Evolutionary conservation across 2,797 vertebrate genomes (phyloP), one percentile per base, ranked within the genome.

Genomic region (Tokudaia muenninki): DNA sequence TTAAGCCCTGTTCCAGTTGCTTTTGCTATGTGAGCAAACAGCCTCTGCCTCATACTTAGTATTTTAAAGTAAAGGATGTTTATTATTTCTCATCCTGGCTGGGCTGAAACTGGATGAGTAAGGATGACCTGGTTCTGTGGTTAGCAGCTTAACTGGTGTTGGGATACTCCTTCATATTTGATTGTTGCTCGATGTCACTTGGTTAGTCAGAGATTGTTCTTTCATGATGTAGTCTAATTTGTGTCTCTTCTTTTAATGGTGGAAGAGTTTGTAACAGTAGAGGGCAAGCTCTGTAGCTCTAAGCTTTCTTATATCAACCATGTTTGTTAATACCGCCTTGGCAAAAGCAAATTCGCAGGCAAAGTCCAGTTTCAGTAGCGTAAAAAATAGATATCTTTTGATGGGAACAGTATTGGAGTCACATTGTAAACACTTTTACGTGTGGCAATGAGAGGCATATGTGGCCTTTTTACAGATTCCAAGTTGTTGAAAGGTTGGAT

Each of bases 361-460:
- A 89, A 67, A 94, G 65, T 47, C 70, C 41, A 89, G 61, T 78
- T 78, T 88, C 21, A 91, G 37, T 57, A 31, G 31, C 41, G 22
- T 79, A 87, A 88, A 74, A 95, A 78, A 57, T 78, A 96, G 61
- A 59, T 75, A 57, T 2, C 24, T 94, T 44, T 82, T 87, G 55
- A 75, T 79, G n/a, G n/a, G 61, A 79, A 22, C 22, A 75, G 8
- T 91, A 63, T n/a, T 9, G 21, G n/a, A 84, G 44, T 89, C 67
- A 92, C 6, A 72, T 90, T 92, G 29, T 13, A 94, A 26, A 88
- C 41, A 50, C 26, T 72, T 91, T 3, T 44, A 1, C 16, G 6
- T 95, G 19, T 44, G 89, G 9, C 83, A 77, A 10, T 84, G 63
- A 57, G 55, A 94, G 59, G 55, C 72, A 77, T 93, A 55, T 70